These are phyloP conservation scores for Propithecus deckenii DNA, from an alignment of 2,797 vertebrate genomes.

Conservation along the genomic window DNA sequence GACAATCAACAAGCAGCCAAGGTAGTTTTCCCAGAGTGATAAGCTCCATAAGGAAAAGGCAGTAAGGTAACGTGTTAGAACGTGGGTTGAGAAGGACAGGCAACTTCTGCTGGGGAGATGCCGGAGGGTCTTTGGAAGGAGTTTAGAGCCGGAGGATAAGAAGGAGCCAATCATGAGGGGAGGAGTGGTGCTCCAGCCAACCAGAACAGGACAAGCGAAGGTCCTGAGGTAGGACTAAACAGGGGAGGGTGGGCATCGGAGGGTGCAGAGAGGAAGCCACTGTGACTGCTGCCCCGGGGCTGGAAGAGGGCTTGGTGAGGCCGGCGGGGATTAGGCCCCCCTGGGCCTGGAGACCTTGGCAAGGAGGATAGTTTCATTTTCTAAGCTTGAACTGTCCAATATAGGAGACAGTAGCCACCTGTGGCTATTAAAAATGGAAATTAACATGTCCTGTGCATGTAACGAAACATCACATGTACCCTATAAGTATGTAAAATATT, in stretches of 20 bases:
- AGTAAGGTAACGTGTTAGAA: not conserved
- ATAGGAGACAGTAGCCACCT: not conserved
- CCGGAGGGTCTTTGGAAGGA: not conserved
- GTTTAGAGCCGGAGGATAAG: not conserved
- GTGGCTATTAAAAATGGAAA: not conserved
- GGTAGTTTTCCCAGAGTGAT: not conserved
- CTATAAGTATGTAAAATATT: not conserved
- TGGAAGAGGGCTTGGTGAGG: not conserved
- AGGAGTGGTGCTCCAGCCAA: not conserved
- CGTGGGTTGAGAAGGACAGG: not conserved
- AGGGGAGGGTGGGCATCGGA: too few relatives aligned
- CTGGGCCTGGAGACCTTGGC: not conserved
- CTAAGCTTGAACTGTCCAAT: not conserved
- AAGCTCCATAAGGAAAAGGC: not conserved
- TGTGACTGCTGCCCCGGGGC: not conserved
- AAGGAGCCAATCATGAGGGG: not conserved
- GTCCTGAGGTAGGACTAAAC: not conserved
- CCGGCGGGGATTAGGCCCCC: not conserved
- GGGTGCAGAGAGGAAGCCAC: not conserved
- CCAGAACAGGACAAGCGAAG: not conserved
- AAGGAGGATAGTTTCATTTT: not conserved
- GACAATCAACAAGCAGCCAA: not conserved
- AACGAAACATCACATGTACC: not conserved
- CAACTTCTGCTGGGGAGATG: not conserved
- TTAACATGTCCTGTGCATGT: not conserved